Percentiles rank a stretch among this genome's conserved stretches.
These are phyloP conservation scores for Australoheros facetus DNA, from an alignment of 2,797 vertebrate genomes.

Conservation along the genomic window DNA sequence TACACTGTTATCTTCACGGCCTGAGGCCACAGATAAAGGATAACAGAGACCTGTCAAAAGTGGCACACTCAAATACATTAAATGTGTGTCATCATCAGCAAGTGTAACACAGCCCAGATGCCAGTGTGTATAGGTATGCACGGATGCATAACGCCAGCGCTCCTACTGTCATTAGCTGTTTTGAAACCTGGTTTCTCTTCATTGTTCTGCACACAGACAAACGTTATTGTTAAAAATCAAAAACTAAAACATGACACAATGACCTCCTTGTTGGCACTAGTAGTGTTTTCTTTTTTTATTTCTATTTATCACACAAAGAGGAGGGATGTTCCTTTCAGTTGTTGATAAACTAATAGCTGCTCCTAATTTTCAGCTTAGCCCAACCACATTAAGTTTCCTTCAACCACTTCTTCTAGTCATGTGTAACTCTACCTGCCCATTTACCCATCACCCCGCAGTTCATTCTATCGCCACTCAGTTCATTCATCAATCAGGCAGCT, in stretches of 20 bases:
- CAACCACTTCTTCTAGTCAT: background rate
- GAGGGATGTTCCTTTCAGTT: background rate
- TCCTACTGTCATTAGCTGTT: conserved; percentile 3
- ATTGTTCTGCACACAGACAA: background rate
- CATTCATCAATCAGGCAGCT: conserved; percentile 34
- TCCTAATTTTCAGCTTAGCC: background rate
- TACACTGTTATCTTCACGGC: conserved; percentile 34
- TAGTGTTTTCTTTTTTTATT: background rate
- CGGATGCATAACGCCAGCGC: background rate
- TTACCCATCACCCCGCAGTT: background rate
- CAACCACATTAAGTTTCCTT: background rate
- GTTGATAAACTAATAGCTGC: background rate
- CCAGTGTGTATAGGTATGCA: conserved; percentile 17
- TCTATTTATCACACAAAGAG: background rate
- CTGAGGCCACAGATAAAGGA: conserved; percentile 40
- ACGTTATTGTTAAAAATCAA: conserved; percentile 3
- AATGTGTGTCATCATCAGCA: conserved; percentile 35
- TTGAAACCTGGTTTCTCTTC: conserved; percentile 6
- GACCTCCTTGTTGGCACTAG: background rate
- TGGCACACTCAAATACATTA: conserved; percentile 14
- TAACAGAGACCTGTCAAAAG: conserved; percentile 34
- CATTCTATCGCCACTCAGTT: conserved; percentile 1
- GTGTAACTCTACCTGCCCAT: background rate
- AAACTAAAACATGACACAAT: background rate
- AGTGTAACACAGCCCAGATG: conserved; percentile 15